phyloP scores from a whole-genome alignment of 1,140 invertebrate species.

The Nephila pilipes region DNA sequence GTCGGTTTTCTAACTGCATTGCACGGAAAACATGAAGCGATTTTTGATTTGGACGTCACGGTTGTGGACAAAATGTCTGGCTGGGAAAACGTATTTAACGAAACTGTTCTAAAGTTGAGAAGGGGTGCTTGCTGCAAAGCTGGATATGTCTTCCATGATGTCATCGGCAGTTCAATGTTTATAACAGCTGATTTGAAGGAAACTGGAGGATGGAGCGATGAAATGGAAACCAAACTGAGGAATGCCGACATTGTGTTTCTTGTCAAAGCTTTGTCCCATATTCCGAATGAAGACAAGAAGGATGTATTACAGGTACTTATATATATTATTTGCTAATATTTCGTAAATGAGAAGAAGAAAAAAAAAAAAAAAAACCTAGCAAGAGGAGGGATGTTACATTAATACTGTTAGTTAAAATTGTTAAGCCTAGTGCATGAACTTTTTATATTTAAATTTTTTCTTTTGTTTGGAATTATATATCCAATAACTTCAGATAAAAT shows the following conservation, averaged over 20 bases:
- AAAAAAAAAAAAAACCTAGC: no score
- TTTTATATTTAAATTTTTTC: no score
- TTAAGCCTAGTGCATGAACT: no score
- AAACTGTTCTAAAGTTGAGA: not conserved
- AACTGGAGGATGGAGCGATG: not conserved
- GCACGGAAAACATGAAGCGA: not conserved
- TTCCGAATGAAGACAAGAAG: not conserved
- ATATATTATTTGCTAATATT: not conserved
- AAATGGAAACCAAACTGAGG: not conserved
- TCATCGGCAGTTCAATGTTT: not conserved
- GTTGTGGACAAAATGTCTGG: constrained; percentile 28
- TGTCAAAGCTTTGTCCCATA: constrained; percentile 8
- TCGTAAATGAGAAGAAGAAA: not conserved
- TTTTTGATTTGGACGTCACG: not conserved
- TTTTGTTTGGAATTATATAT: no score
- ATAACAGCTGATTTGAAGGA: not conserved
- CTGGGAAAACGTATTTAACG: not conserved
- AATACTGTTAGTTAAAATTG: no score
- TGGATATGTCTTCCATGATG: not conserved
- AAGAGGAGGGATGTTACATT: no score
- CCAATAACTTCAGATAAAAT: no score
- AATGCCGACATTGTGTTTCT: constrained; percentile 1
- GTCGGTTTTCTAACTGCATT: constrained; percentile 11
- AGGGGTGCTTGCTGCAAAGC: not conserved
- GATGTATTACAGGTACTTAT: not conserved